Conservation (phyloP, 2,797 vertebrate species). For the Sebastiscus albofasciatus region DNA sequence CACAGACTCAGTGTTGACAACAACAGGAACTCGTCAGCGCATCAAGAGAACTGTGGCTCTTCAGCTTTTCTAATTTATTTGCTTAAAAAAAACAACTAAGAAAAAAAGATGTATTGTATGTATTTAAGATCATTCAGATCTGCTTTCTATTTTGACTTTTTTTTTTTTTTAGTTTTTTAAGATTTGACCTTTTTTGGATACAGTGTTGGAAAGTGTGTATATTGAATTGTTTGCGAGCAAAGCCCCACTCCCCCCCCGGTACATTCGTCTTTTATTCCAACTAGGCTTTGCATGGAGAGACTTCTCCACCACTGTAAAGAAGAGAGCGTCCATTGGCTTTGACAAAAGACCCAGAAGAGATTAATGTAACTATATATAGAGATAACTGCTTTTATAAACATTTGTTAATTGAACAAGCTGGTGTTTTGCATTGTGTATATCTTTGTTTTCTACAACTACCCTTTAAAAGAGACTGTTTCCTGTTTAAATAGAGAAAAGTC, state of each 20-base stretch:
- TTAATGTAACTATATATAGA: slow-evolving; percentile 23
- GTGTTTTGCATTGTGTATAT: slow-evolving; percentile 68
- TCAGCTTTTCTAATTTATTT: slow-evolving; percentile 82
- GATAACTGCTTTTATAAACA: slow-evolving; percentile 37
- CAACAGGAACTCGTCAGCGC: slow-evolving; percentile 49
- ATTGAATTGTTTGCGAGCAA: slow-evolving; percentile 28
- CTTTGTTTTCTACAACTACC: slow-evolving; percentile 50
- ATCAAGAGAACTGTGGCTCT: slow-evolving; percentile 67
- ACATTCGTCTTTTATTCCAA: slow-evolving; percentile 19
- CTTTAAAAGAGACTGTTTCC: slow-evolving; percentile 38
- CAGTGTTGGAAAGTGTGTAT: slow-evolving; percentile 29
- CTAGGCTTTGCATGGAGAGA: slow-evolving; percentile 18
- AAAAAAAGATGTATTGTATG: slow-evolving; percentile 49
- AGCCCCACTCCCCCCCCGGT: not conserved
- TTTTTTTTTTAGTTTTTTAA: not conserved
- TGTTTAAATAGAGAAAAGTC: slow-evolving; percentile 46
- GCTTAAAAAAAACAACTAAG: slow-evolving; percentile 56
- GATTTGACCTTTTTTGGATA: slow-evolving; percentile 37
- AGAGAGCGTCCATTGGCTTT: slow-evolving; percentile 22
- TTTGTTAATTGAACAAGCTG: slow-evolving; percentile 50
- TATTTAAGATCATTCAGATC: slow-evolving; percentile 55
- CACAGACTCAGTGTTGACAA: slow-evolving; percentile 63
- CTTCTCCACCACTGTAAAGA: slow-evolving; percentile 40
- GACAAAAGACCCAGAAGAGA: slow-evolving; percentile 67
- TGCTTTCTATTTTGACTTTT: slow-evolving; percentile 41